phyloP scores from a whole-genome alignment of 2,113 vertebrate species.

The Terrapene triunguis region DNA sequence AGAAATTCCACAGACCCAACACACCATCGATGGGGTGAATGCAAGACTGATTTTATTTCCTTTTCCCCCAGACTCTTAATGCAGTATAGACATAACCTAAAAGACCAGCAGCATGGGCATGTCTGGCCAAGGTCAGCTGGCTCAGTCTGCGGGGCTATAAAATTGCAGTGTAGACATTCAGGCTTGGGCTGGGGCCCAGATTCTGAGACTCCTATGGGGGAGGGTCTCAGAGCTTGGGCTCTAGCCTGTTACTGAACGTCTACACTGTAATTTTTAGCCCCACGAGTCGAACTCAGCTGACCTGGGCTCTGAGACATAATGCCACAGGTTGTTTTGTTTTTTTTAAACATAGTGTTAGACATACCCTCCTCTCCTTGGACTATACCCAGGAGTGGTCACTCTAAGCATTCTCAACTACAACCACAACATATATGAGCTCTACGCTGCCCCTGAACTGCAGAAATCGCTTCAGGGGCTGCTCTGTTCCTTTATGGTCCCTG shows the following conservation, averaged over 20 bases:
- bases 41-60: too few relatives aligned
- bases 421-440: background rate
- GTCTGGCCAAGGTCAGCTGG: background rate
- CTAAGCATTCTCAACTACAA: background rate
- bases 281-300: background rate
- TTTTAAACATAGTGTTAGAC: background rate
- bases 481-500: background rate
- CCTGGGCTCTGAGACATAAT: too few relatives aligned
- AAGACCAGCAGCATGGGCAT: background rate
- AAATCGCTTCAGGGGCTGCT: background rate
- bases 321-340: background rate
- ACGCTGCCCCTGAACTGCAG: accelerated
- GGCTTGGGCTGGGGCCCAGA: background rate
- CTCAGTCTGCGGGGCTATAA: background rate
- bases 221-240: background rate
- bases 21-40: background rate
- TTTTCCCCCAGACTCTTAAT: background rate
- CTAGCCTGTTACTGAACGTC: background rate
- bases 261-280: background rate
- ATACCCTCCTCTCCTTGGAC: background rate
- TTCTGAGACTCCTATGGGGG: background rate
- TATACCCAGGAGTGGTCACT: background rate
- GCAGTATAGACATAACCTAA: background rate
- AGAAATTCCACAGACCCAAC: background rate
- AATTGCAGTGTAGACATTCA: background rate